These are phyloP conservation scores for Amaurobius ferox DNA, from an alignment of 2,888 invertebrate genomes.

Conservation along the genomic window DNA sequence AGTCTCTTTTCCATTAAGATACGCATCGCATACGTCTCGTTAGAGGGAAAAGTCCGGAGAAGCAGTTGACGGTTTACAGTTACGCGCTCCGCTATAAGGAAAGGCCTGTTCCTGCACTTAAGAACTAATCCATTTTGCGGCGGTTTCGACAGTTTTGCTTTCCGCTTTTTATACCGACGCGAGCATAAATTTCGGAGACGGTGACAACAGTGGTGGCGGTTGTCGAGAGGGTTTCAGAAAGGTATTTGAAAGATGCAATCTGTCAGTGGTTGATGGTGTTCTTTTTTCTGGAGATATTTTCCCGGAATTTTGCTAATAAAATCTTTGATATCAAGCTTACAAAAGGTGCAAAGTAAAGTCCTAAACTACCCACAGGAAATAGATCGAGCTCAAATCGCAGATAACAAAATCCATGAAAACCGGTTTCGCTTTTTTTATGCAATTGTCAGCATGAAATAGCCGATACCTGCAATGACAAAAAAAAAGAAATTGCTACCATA, in stretches of 20 bases:
- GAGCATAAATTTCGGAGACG: neutral
- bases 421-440: too few species aligned
- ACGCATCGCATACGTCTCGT: constrained; percentile 57
- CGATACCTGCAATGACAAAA: too few species aligned
- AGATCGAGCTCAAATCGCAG: too few species aligned
- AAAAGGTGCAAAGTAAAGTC: too few species aligned
- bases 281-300: too few species aligned
- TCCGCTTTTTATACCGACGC: neutral
- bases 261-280: constrained; percentile 1
- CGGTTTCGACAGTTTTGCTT: constrained; percentile 21
- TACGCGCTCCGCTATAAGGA: constrained; percentile 50
- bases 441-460: too few species aligned
- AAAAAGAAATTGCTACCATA: too few species aligned
- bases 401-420: too few species aligned
- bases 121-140: constrained; percentile 61
- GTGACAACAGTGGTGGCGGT: constrained; percentile 9
- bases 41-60: constrained; percentile 41
- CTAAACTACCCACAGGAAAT: too few species aligned
- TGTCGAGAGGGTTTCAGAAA: neutral
- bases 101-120: constrained; percentile 55
- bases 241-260: constrained; percentile 14
- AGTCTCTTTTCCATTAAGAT: constrained; percentile 64
- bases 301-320: too few species aligned
- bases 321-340: too few species aligned
- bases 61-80: constrained; percentile 63